These are phyloP conservation scores for Eleginops maclovinus DNA, from an alignment of 2,113 vertebrate genomes.

Conservation along the genomic window DNA sequence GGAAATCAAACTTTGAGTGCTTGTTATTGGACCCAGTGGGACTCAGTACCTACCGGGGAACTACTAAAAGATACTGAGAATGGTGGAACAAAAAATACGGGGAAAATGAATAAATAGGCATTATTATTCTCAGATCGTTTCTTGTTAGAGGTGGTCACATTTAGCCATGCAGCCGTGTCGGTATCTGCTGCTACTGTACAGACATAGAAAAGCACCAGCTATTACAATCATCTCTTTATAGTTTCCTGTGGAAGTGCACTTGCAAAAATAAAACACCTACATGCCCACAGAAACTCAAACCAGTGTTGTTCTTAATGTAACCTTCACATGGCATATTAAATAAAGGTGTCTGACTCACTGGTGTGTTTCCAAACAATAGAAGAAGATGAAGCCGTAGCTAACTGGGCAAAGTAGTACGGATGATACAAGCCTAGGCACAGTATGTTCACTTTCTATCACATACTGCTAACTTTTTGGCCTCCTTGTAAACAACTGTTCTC, in stretches of 20 bases:
- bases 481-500: neutral
- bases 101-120: conserved; percentile 1
- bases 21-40: conserved; percentile 70
- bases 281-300: conserved; percentile 23
- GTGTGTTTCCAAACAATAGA: neutral
- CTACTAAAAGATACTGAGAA: conserved; percentile 28
- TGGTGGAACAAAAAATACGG: conserved; percentile 13
- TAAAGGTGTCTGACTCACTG: conserved; percentile 21
- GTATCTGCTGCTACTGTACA: conserved; percentile 22
- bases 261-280: conserved; percentile 47
- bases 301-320: conserved; percentile 25
- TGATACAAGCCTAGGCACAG: neutral
- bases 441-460: neutral
- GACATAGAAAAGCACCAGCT: conserved; percentile 32
- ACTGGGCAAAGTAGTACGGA: neutral
- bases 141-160: conserved; percentile 20
- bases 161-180: conserved; percentile 8
- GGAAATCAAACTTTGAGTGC: conserved; percentile 65
- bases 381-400: conserved; percentile 2
- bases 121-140: neutral
- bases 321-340: conserved; percentile 20
- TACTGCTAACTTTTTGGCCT: neutral
- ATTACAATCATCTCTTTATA: conserved; percentile 34
- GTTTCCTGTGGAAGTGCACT: conserved; percentile 21
- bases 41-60: conserved; percentile 56